These are phyloP conservation scores for Akabosia matsudoensis DNA, from an alignment of 1,140 invertebrate species.

Conservation along the genomic window DNA sequence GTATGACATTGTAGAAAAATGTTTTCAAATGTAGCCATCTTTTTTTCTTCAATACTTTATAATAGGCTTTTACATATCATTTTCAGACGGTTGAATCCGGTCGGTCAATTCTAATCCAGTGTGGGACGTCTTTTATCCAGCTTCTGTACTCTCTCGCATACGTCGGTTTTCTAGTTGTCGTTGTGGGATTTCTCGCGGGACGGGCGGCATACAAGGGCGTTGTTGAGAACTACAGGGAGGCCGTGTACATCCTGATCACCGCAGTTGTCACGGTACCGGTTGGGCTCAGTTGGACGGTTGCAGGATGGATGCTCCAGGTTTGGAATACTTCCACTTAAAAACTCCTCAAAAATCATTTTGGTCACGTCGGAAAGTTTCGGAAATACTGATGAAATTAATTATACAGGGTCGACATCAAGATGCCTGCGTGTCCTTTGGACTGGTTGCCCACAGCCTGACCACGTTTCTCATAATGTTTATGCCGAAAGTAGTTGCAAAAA, in stretches of 20 bases:
- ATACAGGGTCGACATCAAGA: slow-evolving; percentile 60
- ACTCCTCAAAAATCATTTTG: no score
- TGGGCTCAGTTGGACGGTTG: slow-evolving; percentile 76
- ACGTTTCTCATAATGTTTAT: slow-evolving; percentile 91
- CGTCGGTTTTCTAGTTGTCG: slow-evolving; percentile 74
- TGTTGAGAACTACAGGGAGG: slow-evolving; percentile 88
- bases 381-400: no score
- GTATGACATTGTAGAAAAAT: no score
- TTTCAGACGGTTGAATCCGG: slow-evolving; percentile 14
- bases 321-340: no score
- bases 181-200: slow-evolving; percentile 77
- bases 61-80: not conserved
- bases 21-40: no score
- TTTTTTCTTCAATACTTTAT: no score
- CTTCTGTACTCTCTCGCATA: slow-evolving; percentile 75
- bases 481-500: slow-evolving; percentile 62
- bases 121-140: slow-evolving; percentile 51
- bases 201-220: slow-evolving; percentile 70
- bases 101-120: slow-evolving; percentile 12
- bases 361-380: no score
- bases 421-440: slow-evolving; percentile 80
- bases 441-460: slow-evolving; percentile 74
- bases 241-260: slow-evolving; percentile 80
- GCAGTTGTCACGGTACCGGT: slow-evolving; percentile 77
- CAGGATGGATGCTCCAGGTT: slow-evolving; percentile 66